Base-by-base conservation (phyloP, 2,797 vertebrate genomes). In the Threskiornis aethiopicus region DNA sequence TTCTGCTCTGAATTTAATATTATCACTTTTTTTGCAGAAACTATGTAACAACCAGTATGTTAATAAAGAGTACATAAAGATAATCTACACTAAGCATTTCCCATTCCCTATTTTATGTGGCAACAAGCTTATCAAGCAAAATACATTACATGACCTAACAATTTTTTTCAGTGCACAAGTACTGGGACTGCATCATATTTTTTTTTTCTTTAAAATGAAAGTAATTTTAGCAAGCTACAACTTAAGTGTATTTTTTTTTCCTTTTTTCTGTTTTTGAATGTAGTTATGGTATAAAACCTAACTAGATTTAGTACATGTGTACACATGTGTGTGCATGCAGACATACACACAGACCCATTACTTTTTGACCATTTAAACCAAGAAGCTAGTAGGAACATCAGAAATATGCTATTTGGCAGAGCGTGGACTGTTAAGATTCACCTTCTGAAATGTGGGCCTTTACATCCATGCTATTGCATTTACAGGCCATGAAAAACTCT, bases 311-410 rank as follows among this genome's bases (percentile, higher is more conserved):
- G 6, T 55, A 20, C 16, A 42, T 29, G 52, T 16, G 5, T n/a
- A 19, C 10, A 54, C 6, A 13, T 0, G 1, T 6, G 5, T 31
- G 20, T 9, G 41, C 5, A 11, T 1, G 6, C 12, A 29, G 12
- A 55, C 16, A 51, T 59, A 33, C 21, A 77, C 21, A 76, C 6
- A 31, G 9, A 69, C 7, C 2, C 26, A 28, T 42, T 47, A 39
- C 5, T 61, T 88, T 84, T 39, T 51, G 35, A 22, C 2, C 13
- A 44, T 47, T 78, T 54, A 35, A 65, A 46, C 6, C 10, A 52
- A 70, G 12, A 66, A 79, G 2, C 7, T 35, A 42, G 9, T 16
- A 52, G n/a, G 9, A 86, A 39, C 6, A 20, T 64, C 5, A 35
- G 54, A 76, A 57, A n/a, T 3, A 10, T 4, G 5, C 19, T 61